Conservation (phyloP, 2,888 invertebrate species). For the Timema podura region DNA sequence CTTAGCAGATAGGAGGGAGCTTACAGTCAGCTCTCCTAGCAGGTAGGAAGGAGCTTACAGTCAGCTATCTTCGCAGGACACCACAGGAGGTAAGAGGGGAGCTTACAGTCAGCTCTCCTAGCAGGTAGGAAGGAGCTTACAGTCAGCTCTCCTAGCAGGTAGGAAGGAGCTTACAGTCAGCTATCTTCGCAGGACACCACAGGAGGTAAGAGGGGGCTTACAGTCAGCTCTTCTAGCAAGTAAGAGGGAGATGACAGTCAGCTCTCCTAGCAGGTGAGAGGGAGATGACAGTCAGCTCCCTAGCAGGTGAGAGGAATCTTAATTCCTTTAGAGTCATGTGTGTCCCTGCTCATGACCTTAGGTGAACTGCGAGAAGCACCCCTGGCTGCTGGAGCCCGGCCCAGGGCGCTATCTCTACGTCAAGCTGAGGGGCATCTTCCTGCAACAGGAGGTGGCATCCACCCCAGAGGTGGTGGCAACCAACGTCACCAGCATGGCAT, state of each 20-base stretch:
- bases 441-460: conserved; percentile 24
- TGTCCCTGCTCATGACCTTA: conserved; percentile 43
- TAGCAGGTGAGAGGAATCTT: background rate
- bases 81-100: conserved; percentile 81
- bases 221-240: background rate
- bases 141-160: too few relatives aligned
- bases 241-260: background rate
- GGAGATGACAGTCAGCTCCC: background rate
- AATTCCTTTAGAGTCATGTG: too few relatives aligned
- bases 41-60: background rate
- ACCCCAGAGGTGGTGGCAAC: conserved; percentile 24
- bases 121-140: too few relatives aligned
- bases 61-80: too few relatives aligned
- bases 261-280: background rate
- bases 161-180: conserved; percentile 43
- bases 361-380: conserved; percentile 75
- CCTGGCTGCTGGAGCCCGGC: conserved; percentile 75
- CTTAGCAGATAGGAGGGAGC: conserved; percentile 48
- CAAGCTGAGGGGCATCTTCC: conserved; percentile 59
- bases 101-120: conserved; percentile 45
- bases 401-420: conserved; percentile 74
- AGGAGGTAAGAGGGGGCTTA: conserved; percentile 45
- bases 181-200: conserved; percentile 49
- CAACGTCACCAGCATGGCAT: conserved; percentile 40
- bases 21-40: background rate